phyloP scores from a whole-genome alignment of 2,797 vertebrate genomes.

The Cyclopterus lumpus region DNA sequence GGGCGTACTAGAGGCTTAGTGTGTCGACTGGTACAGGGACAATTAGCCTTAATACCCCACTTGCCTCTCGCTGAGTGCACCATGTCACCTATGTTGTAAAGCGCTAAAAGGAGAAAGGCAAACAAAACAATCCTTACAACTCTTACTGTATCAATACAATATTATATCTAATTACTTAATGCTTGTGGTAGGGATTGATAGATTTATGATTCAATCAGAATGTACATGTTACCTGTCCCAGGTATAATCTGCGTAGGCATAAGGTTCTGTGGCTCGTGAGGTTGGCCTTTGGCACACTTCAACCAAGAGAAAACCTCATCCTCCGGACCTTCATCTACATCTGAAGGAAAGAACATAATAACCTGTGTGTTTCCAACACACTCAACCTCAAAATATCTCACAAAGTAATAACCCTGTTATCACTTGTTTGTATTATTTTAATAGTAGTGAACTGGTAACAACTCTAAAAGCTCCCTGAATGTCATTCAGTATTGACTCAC shows the following conservation, averaged over 20 bases:
- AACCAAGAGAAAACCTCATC: conserved; percentile 99
- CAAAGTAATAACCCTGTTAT: not conserved
- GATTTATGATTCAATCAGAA: not conserved
- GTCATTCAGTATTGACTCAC: conserved; percentile 76
- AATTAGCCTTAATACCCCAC: conserved; percentile 99
- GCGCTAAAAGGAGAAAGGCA: conserved; percentile 81
- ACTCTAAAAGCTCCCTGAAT: not conserved
- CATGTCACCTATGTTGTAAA: conserved; percentile 99
- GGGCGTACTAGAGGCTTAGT: conserved; percentile 92
- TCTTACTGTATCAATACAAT: not conserved
- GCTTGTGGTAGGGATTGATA: not conserved
- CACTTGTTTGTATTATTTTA: not conserved
- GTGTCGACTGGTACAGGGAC: conserved; percentile 95
- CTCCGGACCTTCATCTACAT: conserved; percentile 90
- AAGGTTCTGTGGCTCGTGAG: conserved; percentile 98
- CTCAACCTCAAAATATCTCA: not conserved
- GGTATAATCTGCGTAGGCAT: conserved; percentile 99
- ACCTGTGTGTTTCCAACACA: not conserved
- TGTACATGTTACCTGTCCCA: conserved; percentile 89
- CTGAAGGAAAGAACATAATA: conserved; percentile 72
- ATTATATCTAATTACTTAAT: not conserved
- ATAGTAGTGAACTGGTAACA: not conserved
- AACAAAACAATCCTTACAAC: conserved; percentile 2
- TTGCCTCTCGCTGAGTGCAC: conserved; percentile 97
- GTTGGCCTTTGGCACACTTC: conserved; percentile 98